Evolutionary conservation across 1,140 invertebrate species (phyloP).

Genomic region (Lepidurus packardi): DNA sequence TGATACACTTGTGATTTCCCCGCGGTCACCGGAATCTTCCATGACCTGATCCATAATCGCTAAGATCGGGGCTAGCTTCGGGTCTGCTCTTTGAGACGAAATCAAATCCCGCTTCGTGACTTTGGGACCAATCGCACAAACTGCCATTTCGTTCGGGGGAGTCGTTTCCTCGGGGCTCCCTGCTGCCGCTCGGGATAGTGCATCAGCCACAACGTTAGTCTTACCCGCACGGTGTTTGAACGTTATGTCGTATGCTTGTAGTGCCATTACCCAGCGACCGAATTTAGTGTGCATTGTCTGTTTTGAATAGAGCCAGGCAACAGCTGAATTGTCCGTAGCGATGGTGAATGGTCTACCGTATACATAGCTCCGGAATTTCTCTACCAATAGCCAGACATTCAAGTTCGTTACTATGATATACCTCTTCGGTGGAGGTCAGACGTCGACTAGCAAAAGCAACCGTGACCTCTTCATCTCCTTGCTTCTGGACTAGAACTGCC

Average conservation of each 20-base stretch:
- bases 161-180: slow-evolving; percentile 39
- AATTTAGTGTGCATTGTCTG: neutral
- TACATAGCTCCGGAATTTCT: slow-evolving; percentile 43
- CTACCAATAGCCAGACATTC: slow-evolving; percentile 46
- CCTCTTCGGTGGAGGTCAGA: slow-evolving; percentile 41
- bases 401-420: slow-evolving; percentile 44
- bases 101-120: slow-evolving; percentile 37
- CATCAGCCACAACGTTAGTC: slow-evolving; percentile 22
- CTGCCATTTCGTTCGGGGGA: slow-evolving; percentile 36
- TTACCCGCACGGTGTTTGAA: neutral
- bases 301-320: slow-evolving; percentile 42
- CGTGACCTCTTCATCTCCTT: slow-evolving; percentile 39
- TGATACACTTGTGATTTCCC: neutral
- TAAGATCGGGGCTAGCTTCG: neutral
- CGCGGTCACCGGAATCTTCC: neutral
- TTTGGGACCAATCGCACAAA: slow-evolving; percentile 38
- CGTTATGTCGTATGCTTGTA: neutral
- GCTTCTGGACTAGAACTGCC: slow-evolving; percentile 42
- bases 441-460: slow-evolving; percentile 47
- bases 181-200: slow-evolving; percentile 41
- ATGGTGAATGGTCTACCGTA: slow-evolving; percentile 44
- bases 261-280: slow-evolving; percentile 7
- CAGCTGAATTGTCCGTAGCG: slow-evolving; percentile 44
- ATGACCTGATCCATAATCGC: neutral
- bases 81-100: slow-evolving; percentile 36